These are phyloP conservation scores for Clavelina lepadiformis DNA, from an alignment of 23 tunicate genomes.

Conservation along the genomic window DNA sequence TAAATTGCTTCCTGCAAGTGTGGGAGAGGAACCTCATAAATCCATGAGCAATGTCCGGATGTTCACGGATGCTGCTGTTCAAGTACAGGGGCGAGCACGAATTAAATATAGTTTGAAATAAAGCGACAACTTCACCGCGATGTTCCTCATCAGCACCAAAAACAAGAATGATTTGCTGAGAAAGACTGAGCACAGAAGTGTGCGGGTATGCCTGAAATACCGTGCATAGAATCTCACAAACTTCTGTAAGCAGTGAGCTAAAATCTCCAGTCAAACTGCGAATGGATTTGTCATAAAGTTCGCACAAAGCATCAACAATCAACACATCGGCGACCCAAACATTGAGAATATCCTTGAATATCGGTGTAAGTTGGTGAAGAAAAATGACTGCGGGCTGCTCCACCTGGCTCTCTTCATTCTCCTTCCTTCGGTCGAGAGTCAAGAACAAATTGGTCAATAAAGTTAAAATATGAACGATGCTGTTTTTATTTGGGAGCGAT, in stretches of 20 bases:
- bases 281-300: constrained; percentile 78
- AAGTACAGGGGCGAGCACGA: constrained; percentile 29
- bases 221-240: constrained; percentile 64
- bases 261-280: constrained; percentile 57
- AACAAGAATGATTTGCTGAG: constrained; percentile 67
- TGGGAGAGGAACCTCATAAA: constrained; percentile 43
- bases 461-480: constrained; percentile 64
- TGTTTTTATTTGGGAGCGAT: constrained; percentile 65
- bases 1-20: constrained; percentile 25
- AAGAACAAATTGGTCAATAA: constrained; percentile 65
- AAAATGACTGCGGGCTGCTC: constrained; percentile 54
- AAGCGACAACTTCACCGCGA: constrained; percentile 6
- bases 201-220: constrained; percentile 61
- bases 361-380: constrained; percentile 52
- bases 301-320: constrained; percentile 48
- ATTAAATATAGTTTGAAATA: constrained; percentile 25
- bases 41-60: constrained; percentile 77
- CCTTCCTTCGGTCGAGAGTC: constrained; percentile 75
- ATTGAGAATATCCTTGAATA: constrained; percentile 53
- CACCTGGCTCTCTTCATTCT: constrained; percentile 38
- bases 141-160: constrained; percentile 44
- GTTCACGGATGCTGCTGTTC: constrained; percentile 9
- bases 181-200: constrained; percentile 51
- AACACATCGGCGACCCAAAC: constrained; percentile 45
- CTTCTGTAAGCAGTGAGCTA: constrained; percentile 27